phyloP scores from a whole-genome alignment of 2,797 vertebrate genomes.

The Lacerta viridis region DNA sequence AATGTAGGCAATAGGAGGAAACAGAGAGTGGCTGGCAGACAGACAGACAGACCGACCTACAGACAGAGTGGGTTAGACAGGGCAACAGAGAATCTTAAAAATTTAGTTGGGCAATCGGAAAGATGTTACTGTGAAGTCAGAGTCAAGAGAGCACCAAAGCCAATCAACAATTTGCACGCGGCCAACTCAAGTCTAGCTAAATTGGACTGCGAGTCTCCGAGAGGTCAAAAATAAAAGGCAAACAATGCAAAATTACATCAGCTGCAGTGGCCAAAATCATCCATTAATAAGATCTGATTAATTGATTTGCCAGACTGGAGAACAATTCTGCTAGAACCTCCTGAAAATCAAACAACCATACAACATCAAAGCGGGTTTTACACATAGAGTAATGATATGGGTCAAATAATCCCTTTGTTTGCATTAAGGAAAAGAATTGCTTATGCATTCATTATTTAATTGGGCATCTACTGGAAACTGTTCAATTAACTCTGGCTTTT shows the following conservation, averaged over 20 bases:
- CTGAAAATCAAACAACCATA: background rate
- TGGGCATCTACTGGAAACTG: constrained; percentile 32
- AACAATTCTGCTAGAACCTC: constrained; percentile 12
- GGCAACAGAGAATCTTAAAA: background rate
- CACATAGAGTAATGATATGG: constrained; percentile 3
- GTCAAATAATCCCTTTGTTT: constrained; percentile 38
- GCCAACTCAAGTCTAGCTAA: constrained; percentile 8
- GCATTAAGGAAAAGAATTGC: background rate
- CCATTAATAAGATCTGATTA: constrained; percentile 45
- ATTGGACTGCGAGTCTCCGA: background rate
- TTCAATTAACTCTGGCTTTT: constrained; percentile 38
- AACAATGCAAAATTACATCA: constrained; percentile 9
- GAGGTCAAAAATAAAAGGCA: constrained; percentile 29
- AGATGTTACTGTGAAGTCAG: background rate
- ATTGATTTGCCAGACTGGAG: constrained; percentile 32
- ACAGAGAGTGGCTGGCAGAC: background rate
- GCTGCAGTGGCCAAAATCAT: constrained; percentile 22
- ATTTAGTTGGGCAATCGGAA: accelerated
- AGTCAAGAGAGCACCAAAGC: background rate
- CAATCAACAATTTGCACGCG: background rate
- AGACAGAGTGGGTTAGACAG: background rate
- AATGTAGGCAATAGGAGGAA: background rate
- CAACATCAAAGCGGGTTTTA: constrained; percentile 38
- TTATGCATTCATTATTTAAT: constrained; percentile 35
- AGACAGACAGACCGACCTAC: too few relatives aligned